phyloP scores from a whole-genome alignment of 2,797 vertebrate genomes.

The Siniperca undulata region DNA sequence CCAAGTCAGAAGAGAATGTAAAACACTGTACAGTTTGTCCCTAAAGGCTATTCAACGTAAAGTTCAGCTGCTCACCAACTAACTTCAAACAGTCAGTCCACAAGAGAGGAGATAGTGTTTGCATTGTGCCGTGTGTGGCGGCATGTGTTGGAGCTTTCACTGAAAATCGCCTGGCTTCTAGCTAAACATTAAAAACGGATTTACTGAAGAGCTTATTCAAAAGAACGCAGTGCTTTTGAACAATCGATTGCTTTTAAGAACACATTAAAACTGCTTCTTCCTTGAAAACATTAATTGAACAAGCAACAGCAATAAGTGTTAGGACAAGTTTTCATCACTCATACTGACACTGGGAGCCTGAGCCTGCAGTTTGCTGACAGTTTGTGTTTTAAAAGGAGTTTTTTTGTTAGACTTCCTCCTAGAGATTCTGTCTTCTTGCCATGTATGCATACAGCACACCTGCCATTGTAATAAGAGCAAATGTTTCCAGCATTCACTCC shows the following conservation, averaged over 20 bases:
- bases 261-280: not conserved
- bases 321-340: not conserved
- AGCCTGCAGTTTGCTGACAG: slow-evolving; percentile 7
- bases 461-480: not conserved
- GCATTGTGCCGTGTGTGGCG: not conserved
- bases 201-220: slow-evolving; percentile 22
- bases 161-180: not conserved
- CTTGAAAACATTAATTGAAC: slow-evolving; percentile 4
- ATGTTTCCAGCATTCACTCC: not conserved
- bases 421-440: not conserved
- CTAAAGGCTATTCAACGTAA: not conserved
- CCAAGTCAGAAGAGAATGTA: slow-evolving; percentile 24
- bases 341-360: not conserved
- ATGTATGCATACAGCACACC: not conserved
- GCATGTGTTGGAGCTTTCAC: not conserved
- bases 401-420: not conserved
- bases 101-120: slow-evolving; percentile 13
- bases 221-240: not conserved
- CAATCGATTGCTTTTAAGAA: not conserved
- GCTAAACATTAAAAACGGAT: slow-evolving; percentile 27
- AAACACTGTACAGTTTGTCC: slow-evolving; percentile 8
- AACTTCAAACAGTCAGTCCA: not conserved
- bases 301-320: not conserved
- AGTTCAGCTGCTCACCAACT: slow-evolving; percentile 15
- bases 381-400: not conserved